phyloP scores from a whole-genome alignment of 1,140 invertebrate genomes.

The Drosophila nasuta region DNA sequence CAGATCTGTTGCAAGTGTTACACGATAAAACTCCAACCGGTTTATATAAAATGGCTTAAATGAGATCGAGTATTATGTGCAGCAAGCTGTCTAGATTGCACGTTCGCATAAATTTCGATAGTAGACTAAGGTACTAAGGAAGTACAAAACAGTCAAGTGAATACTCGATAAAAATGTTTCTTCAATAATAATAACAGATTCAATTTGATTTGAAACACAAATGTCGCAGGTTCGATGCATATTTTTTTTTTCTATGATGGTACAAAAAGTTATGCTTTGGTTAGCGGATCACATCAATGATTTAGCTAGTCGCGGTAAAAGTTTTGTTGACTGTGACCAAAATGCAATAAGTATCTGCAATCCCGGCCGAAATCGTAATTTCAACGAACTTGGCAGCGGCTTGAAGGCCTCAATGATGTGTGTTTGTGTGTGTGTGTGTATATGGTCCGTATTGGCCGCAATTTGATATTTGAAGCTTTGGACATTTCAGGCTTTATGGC shows the following conservation, averaged over 20 bases:
- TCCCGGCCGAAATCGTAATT: constrained; percentile 2
- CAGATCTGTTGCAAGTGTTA: constrained; percentile 4
- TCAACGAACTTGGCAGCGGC: constrained; percentile 5
- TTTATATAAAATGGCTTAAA: constrained; percentile 10
- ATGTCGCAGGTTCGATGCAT: too few species aligned
- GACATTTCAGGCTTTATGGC: constrained; percentile 12
- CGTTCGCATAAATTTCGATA: neutral
- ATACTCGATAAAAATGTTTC: too few species aligned
- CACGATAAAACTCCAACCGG: constrained; percentile 6
- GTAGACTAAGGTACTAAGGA: too few species aligned
- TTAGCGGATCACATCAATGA: neutral
- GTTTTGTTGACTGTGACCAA: neutral
- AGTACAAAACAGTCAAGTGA: too few species aligned
- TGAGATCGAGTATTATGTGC: neutral
- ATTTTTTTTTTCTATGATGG: too few species aligned
- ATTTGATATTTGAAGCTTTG: constrained; percentile 12
- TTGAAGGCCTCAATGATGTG: constrained; percentile 8
- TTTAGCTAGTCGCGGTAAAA: neutral
- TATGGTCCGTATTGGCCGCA: neutral
- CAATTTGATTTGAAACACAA: too few species aligned
- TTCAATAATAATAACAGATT: too few species aligned
- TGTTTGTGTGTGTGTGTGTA: too few species aligned
- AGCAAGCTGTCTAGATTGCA: neutral
- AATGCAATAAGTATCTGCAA: constrained; percentile 21
- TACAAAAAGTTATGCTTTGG: too few species aligned